These are phyloP conservation scores for Nephrotoma appendiculata DNA, from an alignment of 2,888 invertebrate genomes.

Conservation along the genomic window DNA sequence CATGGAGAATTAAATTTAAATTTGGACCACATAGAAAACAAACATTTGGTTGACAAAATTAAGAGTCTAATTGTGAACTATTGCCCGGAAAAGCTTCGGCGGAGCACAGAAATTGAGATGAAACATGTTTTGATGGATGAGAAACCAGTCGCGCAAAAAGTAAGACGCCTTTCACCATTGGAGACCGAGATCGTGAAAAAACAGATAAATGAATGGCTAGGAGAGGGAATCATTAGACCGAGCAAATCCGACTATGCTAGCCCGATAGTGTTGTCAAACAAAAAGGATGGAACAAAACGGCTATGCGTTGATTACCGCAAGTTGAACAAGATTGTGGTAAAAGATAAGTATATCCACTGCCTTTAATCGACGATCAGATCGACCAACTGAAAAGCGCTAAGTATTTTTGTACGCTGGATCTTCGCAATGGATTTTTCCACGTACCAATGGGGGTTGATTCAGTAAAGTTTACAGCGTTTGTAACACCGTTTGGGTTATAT, in stretches of 20 bases:
- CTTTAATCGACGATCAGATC: too few species aligned
- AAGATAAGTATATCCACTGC: too few species aligned
- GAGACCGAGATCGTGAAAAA: not conserved
- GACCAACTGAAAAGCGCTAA: not conserved
- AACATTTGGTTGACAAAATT: too few species aligned
- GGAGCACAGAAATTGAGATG: not conserved
- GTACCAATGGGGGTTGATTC: too few species aligned
- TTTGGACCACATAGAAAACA: too few species aligned
- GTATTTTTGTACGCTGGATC: too few species aligned
- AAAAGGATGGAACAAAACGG: not conserved
- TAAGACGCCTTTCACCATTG: not conserved
- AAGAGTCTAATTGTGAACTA: not conserved
- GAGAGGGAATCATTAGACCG: not conserved
- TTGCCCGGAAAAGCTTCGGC: not conserved
- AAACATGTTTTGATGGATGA: not conserved
- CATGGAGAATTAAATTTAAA: too few species aligned
- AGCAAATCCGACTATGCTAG: not conserved
- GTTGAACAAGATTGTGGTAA: not conserved
- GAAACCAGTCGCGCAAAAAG: not conserved
- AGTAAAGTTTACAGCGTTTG: too few species aligned
- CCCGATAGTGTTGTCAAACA: not conserved
- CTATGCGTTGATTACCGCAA: not conserved
- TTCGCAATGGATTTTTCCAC: too few species aligned
- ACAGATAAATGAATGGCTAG: not conserved
- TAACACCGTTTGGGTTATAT: too few species aligned